Conservation (phyloP, 2,888 invertebrate species). For the Acanthosepion pharaonis region DNA sequence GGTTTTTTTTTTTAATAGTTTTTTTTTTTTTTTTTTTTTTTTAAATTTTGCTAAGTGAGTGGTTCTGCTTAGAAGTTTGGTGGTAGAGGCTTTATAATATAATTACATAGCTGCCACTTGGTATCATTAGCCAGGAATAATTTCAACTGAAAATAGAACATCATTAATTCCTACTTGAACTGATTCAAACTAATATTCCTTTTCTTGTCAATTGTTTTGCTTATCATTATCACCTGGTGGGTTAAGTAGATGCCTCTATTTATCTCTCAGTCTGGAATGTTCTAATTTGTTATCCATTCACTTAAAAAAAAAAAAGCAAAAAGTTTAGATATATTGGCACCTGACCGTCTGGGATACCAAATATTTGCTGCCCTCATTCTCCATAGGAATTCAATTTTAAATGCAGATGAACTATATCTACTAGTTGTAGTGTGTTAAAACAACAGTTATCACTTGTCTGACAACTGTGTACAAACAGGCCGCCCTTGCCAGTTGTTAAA, state of each 20-base stretch:
- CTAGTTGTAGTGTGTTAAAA: too few relatives aligned
- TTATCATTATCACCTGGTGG: not conserved
- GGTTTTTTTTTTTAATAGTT: too few relatives aligned
- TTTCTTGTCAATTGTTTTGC: not conserved
- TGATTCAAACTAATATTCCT: not conserved
- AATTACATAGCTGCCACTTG: not conserved
- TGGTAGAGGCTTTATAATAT: too few relatives aligned
- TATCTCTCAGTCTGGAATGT: not conserved
- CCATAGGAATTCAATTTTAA: not conserved
- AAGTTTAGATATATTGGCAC: not conserved
- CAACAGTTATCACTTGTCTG: not conserved
- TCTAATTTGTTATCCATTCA: not conserved
- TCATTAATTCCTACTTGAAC: slow-evolving; percentile 15
- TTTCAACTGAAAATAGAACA: not conserved
- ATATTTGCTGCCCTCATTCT: not conserved
- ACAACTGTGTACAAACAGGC: not conserved
- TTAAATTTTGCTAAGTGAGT: too few relatives aligned
- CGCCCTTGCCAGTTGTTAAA: not conserved
- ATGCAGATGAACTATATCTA: not conserved
- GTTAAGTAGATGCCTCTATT: not conserved
- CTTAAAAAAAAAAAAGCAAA: not conserved
- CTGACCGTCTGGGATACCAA: not conserved
- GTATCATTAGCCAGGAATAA: not conserved
- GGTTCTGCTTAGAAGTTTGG: too few relatives aligned
- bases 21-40: too few relatives aligned